Evolutionary conservation across 2,888 invertebrate genomes (phyloP).

Genomic region (Apotomis turbidana): DNA sequence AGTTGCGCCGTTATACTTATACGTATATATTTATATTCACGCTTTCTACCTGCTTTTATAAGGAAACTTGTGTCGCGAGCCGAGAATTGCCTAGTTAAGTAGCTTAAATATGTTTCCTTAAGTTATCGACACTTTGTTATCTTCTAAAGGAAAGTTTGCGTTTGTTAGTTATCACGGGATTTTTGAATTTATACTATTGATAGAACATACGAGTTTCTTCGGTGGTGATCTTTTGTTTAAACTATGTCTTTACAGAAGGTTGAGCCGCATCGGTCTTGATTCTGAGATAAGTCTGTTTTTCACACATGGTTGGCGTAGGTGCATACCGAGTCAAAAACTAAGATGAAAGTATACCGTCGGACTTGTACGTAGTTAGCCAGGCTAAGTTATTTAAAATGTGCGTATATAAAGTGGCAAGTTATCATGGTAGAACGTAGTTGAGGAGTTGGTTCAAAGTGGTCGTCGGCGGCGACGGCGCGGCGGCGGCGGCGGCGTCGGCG

Average conservation of each 20-base stretch:
- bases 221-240: no score
- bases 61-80: conserved; percentile 14
- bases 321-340: not conserved
- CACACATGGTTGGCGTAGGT: not conserved
- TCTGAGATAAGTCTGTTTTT: not conserved
- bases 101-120: not conserved
- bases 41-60: conserved; percentile 13
- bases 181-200: no score
- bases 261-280: not conserved
- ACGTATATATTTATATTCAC: conserved; percentile 9
- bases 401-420: conserved; percentile 50
- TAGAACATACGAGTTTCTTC: no score
- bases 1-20: conserved; percentile 23
- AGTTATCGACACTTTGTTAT: not conserved
- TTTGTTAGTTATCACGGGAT: not conserved
- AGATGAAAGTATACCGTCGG: not conserved
- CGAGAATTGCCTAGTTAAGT: conserved; percentile 11
- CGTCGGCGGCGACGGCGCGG: conserved; percentile 60
- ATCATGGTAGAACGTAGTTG: conserved; percentile 55
- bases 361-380: conserved; percentile 10
- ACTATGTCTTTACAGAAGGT: no score
- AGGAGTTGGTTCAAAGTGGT: conserved; percentile 55
- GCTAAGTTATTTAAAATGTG: conserved; percentile 30
- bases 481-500: conserved; percentile 66
- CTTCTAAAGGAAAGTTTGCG: not conserved